Base-by-base conservation (phyloP, 2,888 invertebrate genomes). In the Ornithoptera alexandrae region DNA sequence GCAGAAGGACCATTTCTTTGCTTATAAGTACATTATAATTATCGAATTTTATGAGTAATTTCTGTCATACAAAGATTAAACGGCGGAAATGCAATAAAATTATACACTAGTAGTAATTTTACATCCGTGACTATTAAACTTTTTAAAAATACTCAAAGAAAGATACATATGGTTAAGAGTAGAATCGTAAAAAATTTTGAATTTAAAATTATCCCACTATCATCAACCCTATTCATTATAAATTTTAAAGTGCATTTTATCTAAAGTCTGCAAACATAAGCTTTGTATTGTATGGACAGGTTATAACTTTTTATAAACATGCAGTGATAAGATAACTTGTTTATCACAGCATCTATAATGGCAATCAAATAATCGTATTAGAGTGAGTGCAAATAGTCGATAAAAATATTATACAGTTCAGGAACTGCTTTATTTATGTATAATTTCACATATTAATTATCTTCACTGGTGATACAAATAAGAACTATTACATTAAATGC, bases 321-420 rank as follows among this genome's bases (percentile, higher is more conserved):
- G 17, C 17, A 20, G 2, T 62, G 69, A 70, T 69, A 62, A 69
- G 65, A 65, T 66, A 70, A 70, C 24, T 22, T 5, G 10, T 36
- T 62, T 66, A 69, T 69, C 62, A 58, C 42, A 10, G 7, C 30
- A 58, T 46, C 15, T 15, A 62, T 50, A 62, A 56, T 56, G 22
- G 46, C 30, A 24, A 61, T 62, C 65, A 66, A 50, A 62, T 66
- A 58, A 20, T 56, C 36, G 53, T 65, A 58, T 53, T 58, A 30
- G 24, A 24, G 56, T 62, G 46, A 50, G 56, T 62, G 6, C 50
- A 42, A 65, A 65, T 42, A 10, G 15, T 17, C 20, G 53, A 22
- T 58, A 30, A 65, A 65, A 61, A 46, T 46, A 46, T 56, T 22
- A 46, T 64, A 39, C 22, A 17, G 59, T 63, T 65, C 53, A 15